Conservation (phyloP, 2,888 invertebrate species). For the Volucella inanis region DNA sequence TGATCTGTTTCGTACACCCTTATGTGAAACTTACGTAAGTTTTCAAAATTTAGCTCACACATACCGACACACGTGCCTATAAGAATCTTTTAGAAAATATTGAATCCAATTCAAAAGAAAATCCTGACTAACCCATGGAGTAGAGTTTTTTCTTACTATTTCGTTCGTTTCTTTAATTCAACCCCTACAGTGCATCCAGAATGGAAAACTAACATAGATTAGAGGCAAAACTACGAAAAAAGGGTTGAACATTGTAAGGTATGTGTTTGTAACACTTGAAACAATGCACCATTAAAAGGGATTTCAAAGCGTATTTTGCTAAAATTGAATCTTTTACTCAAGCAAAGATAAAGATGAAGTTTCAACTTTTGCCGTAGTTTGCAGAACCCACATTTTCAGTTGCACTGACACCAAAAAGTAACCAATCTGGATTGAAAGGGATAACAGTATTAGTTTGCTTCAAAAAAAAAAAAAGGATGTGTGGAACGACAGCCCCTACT, state of each 20-base stretch:
- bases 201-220: slow-evolving; percentile 22
- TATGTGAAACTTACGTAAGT: background rate
- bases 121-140: slow-evolving; percentile 29
- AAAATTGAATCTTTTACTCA: slow-evolving; percentile 55
- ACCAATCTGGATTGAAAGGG: slow-evolving; percentile 32
- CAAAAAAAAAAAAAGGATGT: too few species aligned
- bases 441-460: slow-evolving; percentile 5
- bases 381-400: background rate
- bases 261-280: slow-evolving; percentile 39
- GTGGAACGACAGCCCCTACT: too few species aligned
- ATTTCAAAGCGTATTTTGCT: slow-evolving; percentile 38
- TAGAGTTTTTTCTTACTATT: slow-evolving; percentile 2
- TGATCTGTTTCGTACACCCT: background rate
- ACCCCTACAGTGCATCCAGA: background rate
- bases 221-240: slow-evolving; percentile 31
- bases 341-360: slow-evolving; percentile 30
- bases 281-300: slow-evolving; percentile 56
- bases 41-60: slow-evolving; percentile 5
- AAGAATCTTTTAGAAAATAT: slow-evolving; percentile 4
- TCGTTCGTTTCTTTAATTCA: slow-evolving; percentile 3
- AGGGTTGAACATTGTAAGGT: slow-evolving; percentile 20
- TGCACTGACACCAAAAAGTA: slow-evolving; percentile 1
- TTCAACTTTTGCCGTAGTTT: slow-evolving; percentile 16
- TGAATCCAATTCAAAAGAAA: slow-evolving; percentile 25
- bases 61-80: background rate